A percentile compares a stretch with the other conserved stretches of the same genome.
Conservation (phyloP, 1,140 invertebrate genomes). For the Leptoteleia sp. region DNA sequence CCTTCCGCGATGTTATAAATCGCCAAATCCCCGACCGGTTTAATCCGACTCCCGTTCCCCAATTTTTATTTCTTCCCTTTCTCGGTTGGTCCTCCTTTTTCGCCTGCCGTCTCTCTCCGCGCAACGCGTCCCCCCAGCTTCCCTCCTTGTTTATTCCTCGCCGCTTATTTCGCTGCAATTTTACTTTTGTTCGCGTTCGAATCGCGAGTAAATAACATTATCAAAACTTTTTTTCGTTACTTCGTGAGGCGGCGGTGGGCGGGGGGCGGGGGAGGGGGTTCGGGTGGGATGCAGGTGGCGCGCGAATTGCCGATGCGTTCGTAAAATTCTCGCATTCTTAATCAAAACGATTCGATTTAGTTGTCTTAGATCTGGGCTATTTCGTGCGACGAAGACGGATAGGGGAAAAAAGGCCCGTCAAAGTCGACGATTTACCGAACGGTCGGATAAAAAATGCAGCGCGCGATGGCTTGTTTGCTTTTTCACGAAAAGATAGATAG, state of each 20-base stretch:
- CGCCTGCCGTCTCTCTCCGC: too few relatives aligned
- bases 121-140: too few relatives aligned
- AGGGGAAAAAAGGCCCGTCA: slow-evolving; percentile 43
- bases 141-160: slow-evolving; percentile 38
- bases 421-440: slow-evolving; percentile 50
- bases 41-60: too few relatives aligned
- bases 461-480: slow-evolving; percentile 8
- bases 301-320: neutral
- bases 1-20: too few relatives aligned
- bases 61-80: too few relatives aligned
- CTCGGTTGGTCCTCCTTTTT: slow-evolving; percentile 48
- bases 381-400: slow-evolving; percentile 31
- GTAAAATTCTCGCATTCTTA: slow-evolving; percentile 37
- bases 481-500: neutral
- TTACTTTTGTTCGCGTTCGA: too few relatives aligned
- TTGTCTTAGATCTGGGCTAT: slow-evolving; percentile 40
- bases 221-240: too few relatives aligned
- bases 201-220: too few relatives aligned
- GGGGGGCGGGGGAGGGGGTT: too few relatives aligned
- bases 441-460: slow-evolving; percentile 44
- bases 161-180: slow-evolving; percentile 25
- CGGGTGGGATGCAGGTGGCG: too few relatives aligned
- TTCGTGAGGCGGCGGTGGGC: too few relatives aligned
- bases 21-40: too few relatives aligned
- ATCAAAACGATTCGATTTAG: slow-evolving; percentile 45